A percentile compares a stretch with the other conserved stretches of the same genome.
Conservation (phyloP, 2,113 vertebrate species). For the Alethe diademata region DNA sequence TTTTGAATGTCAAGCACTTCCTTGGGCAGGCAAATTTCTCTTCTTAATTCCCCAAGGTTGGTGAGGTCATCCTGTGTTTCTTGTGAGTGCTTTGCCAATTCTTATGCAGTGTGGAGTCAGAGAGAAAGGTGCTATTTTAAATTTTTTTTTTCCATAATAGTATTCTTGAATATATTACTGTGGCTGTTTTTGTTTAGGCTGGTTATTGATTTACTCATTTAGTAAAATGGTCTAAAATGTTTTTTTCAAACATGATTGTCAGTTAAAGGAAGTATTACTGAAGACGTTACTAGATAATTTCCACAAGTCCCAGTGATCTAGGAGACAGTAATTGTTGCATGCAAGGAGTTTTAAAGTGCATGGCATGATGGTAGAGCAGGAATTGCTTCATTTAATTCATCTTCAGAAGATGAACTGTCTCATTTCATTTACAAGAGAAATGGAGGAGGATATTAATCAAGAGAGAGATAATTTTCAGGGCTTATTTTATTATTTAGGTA, state of each 20-base stretch:
- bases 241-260: neutral
- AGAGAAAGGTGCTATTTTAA: neutral
- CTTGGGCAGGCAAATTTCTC: neutral
- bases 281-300: neutral
- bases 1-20: neutral
- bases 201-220: neutral
- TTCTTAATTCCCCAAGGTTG: neutral
- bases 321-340: neutral
- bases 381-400: neutral
- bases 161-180: neutral
- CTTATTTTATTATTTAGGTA: neutral
- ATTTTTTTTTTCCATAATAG: neutral
- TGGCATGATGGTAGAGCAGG: neutral
- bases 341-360: neutral
- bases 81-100: neutral
- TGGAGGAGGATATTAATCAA: neutral
- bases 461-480: neutral
- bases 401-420: neutral
- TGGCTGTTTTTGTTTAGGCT: neutral
- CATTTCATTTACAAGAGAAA: neutral
- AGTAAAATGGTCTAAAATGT: neutral
- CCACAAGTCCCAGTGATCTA: rapidly evolving
- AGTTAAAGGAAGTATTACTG: neutral
- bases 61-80: neutral
- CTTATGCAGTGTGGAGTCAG: neutral